A percentile compares a stretch with the other conserved stretches of the same genome.
Evolutionary conservation across 2,888 invertebrate species (phyloP).

Genomic region (Cataglyphis rosenhaueri): DNA sequence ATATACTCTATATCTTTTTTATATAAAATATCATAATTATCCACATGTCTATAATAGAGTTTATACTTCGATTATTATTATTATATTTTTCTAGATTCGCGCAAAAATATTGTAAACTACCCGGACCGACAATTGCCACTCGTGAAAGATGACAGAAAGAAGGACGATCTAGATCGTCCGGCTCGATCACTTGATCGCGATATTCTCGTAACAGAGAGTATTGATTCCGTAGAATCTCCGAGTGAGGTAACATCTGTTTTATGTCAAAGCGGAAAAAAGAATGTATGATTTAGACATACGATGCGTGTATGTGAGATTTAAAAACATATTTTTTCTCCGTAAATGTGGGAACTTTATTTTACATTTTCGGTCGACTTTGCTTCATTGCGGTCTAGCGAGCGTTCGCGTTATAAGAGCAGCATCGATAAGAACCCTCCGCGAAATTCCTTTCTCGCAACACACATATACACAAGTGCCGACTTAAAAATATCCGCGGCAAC

Average conservation of each 20-base stretch:
- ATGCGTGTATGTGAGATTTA: not conserved
- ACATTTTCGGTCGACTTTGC: not conserved
- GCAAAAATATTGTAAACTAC: slow-evolving; percentile 55
- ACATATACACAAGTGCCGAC: slow-evolving; percentile 56
- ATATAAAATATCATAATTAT: not conserved
- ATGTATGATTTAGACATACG: not conserved
- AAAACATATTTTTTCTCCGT: not conserved
- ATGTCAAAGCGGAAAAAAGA: not conserved
- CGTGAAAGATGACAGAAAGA: slow-evolving; percentile 54
- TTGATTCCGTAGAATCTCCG: slow-evolving; percentile 28
- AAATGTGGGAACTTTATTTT: not conserved
- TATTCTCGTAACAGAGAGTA: slow-evolving; percentile 45
- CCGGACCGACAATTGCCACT: slow-evolving; percentile 54
- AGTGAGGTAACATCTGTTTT: slow-evolving; percentile 58
- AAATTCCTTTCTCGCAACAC: slow-evolving; percentile 57
- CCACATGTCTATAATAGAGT: not conserved
- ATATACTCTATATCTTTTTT: not conserved
- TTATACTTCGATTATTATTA: not conserved
- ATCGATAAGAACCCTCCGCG: slow-evolving; percentile 37
- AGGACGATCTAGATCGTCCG: slow-evolving; percentile 75
- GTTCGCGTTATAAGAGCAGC: slow-evolving; percentile 2
- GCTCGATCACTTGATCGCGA: slow-evolving; percentile 81
- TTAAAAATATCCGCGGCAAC: slow-evolving; percentile 65
- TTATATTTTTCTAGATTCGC: slow-evolving; percentile 68
- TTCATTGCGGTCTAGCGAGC: not conserved